Evolutionary conservation across 2,888 invertebrate species (phyloP).

Genomic region (Drosophila nigritarsus): DNA sequence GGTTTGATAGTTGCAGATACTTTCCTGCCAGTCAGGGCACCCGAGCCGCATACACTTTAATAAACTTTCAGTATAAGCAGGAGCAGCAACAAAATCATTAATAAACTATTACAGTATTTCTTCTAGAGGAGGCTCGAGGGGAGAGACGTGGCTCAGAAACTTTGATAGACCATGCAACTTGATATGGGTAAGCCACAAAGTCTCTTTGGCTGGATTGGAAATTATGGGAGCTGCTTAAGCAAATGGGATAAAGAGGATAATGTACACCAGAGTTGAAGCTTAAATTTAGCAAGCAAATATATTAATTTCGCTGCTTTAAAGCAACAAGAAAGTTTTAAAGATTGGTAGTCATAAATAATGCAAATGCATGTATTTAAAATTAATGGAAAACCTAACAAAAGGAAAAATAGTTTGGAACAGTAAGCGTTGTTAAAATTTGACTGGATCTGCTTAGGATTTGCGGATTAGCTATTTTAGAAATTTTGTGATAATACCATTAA

Average conservation of each 20-base stretch:
- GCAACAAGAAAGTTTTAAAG: not conserved
- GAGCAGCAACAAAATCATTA: constrained; percentile 67
- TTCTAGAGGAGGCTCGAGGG: constrained; percentile 8
- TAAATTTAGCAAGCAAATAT: not conserved
- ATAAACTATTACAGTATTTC: constrained; percentile 76
- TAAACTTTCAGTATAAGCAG: constrained; percentile 60
- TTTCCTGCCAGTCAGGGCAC: constrained; percentile 36
- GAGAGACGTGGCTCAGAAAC: constrained; percentile 32
- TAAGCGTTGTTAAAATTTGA: not conserved
- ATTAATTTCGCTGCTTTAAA: not conserved
- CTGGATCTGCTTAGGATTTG: not conserved
- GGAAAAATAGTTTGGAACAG: not conserved
- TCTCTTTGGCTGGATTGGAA: constrained; percentile 33
- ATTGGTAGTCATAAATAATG: not conserved
- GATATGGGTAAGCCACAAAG: constrained; percentile 63
- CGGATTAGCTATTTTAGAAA: not conserved
- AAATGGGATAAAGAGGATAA: constrained; percentile 41
- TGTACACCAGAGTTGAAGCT: not conserved
- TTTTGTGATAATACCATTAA: not conserved
- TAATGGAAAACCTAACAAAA: not conserved
- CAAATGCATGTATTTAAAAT: not conserved
- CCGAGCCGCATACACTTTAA: constrained; percentile 53
- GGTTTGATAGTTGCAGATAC: constrained; percentile 68
- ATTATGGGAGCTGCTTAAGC: constrained; percentile 34
- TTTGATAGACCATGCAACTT: constrained; percentile 62